Evolutionary conservation across 2,888 invertebrate species (phyloP).

Genomic region (Cremastobaeus sp.): DNA sequence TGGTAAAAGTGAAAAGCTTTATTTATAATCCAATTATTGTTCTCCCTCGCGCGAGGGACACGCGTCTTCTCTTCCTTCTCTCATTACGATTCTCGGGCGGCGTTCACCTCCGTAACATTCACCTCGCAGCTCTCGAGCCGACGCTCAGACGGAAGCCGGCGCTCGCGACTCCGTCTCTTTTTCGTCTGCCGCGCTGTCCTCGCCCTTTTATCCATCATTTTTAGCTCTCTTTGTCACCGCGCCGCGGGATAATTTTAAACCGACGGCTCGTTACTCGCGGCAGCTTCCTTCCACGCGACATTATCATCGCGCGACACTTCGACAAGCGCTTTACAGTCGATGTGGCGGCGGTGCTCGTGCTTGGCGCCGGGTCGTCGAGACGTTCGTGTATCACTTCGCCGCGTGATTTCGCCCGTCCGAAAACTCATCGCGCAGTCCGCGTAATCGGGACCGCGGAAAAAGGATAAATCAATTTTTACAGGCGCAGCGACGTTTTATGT

Average conservation of each 20-base stretch:
- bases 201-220: constrained; percentile 58
- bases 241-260: constrained; percentile 60
- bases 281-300: constrained; percentile 49
- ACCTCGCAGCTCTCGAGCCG: constrained; percentile 29
- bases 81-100: constrained; percentile 36
- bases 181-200: constrained; percentile 36
- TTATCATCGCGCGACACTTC: constrained; percentile 59
- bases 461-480: constrained; percentile 3
- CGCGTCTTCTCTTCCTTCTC: constrained; percentile 44
- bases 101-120: constrained; percentile 54
- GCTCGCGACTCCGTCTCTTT: constrained; percentile 32
- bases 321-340: constrained; percentile 53
- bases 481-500: too few relatives aligned
- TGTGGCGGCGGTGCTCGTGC: constrained; percentile 46
- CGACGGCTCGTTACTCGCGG: constrained; percentile 55
- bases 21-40: constrained; percentile 60
- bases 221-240: constrained; percentile 58
- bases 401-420: constrained; percentile 34
- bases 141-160: constrained; percentile 42
- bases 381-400: constrained; percentile 32
- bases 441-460: too few relatives aligned
- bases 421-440: too few relatives aligned
- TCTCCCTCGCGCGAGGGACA: constrained; percentile 53
- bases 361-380: constrained; percentile 59
- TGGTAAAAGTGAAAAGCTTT: constrained; percentile 50